phyloP scores from a whole-genome alignment of 2,797 vertebrate species.

The Steatocranus sp. region DNA sequence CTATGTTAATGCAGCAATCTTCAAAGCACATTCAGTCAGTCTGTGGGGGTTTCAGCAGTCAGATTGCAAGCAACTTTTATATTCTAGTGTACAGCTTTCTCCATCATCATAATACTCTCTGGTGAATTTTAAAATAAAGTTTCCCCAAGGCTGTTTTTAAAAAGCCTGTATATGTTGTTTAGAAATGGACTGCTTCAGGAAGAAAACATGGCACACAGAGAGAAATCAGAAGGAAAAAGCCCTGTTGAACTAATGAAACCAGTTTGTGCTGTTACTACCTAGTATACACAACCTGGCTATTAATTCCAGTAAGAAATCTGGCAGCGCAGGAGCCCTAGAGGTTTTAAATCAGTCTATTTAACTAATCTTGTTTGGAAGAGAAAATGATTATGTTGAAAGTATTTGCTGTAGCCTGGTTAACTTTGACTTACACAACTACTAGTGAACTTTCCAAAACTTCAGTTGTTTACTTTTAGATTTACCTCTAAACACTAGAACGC shows the following conservation, averaged over 20 bases:
- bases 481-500: background rate
- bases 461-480: background rate
- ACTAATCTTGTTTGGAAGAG: background rate
- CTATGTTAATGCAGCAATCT: slow-evolving; percentile 41
- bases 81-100: background rate
- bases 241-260: background rate
- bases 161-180: slow-evolving; percentile 1
- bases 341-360: background rate
- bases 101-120: slow-evolving; percentile 19
- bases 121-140: slow-evolving; percentile 16
- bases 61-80: slow-evolving; percentile 21
- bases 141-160: slow-evolving; percentile 3
- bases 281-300: background rate
- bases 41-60: slow-evolving; percentile 28
- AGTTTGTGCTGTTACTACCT: background rate
- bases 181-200: background rate
- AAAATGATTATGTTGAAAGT: background rate
- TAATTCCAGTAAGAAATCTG: background rate
- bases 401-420: background rate
- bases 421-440: background rate
- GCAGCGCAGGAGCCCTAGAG: background rate
- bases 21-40: slow-evolving; percentile 44
- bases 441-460: background rate
- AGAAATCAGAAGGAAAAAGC: background rate
- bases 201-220: background rate